A percentile compares a stretch with the other conserved stretches of the same genome.
Conservation (phyloP, 1,140 invertebrate genomes). For the Holcopasites calliopsidis region DNA sequence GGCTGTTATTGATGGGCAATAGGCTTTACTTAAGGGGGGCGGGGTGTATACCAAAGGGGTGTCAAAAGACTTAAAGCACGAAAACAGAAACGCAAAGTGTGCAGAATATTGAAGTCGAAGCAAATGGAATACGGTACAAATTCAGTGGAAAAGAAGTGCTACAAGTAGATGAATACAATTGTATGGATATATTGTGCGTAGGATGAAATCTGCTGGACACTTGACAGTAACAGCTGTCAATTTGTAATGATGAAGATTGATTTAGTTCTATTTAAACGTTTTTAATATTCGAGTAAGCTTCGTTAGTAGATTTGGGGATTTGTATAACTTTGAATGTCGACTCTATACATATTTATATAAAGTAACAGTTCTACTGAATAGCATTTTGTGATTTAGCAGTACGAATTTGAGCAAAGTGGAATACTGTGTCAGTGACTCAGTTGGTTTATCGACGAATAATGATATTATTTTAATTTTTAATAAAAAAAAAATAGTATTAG, state of each 20-base stretch:
- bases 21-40: neutral
- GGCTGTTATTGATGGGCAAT: neutral
- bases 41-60: too few species aligned
- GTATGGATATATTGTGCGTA: neutral
- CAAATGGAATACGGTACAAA: neutral
- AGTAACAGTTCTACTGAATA: too few species aligned
- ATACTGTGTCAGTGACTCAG: too few species aligned
- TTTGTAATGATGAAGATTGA: neutral
- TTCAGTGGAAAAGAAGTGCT: neutral
- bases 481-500: too few species aligned
- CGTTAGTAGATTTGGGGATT: too few species aligned
- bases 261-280: neutral
- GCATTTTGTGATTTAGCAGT: too few species aligned
- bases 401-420: too few species aligned
- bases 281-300: too few species aligned
- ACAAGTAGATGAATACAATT: neutral
- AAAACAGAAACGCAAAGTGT: neutral
- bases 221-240: neutral
- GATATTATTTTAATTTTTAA: too few species aligned
- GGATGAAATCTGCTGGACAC: neutral
- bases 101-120: neutral
- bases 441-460: too few species aligned
- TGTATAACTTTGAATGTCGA: too few species aligned
- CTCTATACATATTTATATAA: too few species aligned
- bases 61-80: neutral